Conservation (phyloP, 30 jellyfish, hydroid and myxozoan genomes). For the Pseudorhiza aurosa region DNA sequence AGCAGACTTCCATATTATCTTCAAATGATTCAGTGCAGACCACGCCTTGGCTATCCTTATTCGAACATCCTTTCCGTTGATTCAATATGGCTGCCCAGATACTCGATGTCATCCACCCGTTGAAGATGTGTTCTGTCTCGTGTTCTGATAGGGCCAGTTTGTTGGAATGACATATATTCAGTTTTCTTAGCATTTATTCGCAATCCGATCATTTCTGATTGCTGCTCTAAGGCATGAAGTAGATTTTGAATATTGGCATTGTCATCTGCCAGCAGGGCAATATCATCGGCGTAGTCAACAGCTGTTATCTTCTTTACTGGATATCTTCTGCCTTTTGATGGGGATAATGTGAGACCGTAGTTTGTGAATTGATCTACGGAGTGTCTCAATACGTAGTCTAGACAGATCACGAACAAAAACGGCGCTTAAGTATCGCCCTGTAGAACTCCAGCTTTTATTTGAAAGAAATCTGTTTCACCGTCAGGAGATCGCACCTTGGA, state of each 20-base stretch:
- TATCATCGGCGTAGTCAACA: constrained; percentile 47
- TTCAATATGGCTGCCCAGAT: constrained; percentile 36
- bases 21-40: constrained; percentile 14
- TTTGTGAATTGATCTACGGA: neutral
- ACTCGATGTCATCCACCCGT: neutral
- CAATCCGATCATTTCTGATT: constrained; percentile 2
- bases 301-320: constrained; percentile 16
- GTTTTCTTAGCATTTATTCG: constrained; percentile 23
- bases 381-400: neutral
- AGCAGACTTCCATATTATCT: constrained; percentile 33
- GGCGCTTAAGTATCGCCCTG: constrained; percentile 34
- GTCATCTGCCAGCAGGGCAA: constrained; percentile 9
- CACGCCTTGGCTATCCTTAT: constrained; percentile 49
- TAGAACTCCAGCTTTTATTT: constrained; percentile 2
- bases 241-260: neutral
- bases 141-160: constrained; percentile 9
- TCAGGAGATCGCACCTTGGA: constrained; percentile 4
- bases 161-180: no score
- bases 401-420: neutral
- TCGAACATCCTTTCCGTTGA: constrained; percentile 27
- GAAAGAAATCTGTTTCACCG: constrained; percentile 16
- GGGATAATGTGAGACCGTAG: neutral
- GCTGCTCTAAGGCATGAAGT: neutral
- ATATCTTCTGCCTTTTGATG: neutral
- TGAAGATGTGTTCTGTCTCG: neutral